Conservation (phyloP, 92 coral and sea anemone genomes). For the Scolanthus callimorphus region DNA sequence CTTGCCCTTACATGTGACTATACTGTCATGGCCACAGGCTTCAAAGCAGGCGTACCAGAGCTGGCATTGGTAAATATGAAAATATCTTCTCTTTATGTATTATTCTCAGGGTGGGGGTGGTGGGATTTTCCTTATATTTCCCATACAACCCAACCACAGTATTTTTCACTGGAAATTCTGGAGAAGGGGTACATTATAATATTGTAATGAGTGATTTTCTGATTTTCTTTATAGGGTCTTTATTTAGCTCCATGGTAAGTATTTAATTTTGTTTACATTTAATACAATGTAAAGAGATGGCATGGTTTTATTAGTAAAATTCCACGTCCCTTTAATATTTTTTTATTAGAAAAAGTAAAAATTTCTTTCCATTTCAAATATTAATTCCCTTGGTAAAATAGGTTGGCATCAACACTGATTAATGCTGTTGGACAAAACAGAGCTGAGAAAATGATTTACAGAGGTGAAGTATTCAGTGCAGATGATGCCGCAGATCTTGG, state of each 20-base stretch:
- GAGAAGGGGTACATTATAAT: no score
- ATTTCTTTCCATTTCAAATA: no score
- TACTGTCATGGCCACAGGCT: conserved; percentile 65
- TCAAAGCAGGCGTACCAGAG: conserved; percentile 61
- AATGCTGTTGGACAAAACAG: conserved; percentile 57
- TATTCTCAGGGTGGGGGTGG: no score
- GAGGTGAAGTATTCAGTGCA: conserved; percentile 54
- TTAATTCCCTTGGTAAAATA: conserved; percentile 29
- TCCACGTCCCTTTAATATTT: no score
- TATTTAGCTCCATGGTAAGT: conserved; percentile 40
- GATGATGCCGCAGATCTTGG: conserved; percentile 66
- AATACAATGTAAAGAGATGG: no score
- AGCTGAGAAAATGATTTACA: conserved; percentile 53
- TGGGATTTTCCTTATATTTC: no score
- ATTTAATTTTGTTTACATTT: no score
- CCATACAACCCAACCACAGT: no score
- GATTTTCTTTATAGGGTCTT: conserved; percentile 10
- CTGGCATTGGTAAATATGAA: conserved; percentile 18
- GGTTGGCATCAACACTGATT: conserved; percentile 34
- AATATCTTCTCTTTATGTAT: no score
- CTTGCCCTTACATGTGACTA: conserved; percentile 61
- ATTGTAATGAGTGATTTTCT: not conserved
- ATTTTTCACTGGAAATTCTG: no score
- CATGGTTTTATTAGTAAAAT: no score
- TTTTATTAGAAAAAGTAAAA: no score